Percentiles rank a stretch among this genome's conserved stretches.
These are phyloP conservation scores for Podiceps cristatus DNA, from an alignment of 2,113 vertebrate species.

Conservation along the genomic window DNA sequence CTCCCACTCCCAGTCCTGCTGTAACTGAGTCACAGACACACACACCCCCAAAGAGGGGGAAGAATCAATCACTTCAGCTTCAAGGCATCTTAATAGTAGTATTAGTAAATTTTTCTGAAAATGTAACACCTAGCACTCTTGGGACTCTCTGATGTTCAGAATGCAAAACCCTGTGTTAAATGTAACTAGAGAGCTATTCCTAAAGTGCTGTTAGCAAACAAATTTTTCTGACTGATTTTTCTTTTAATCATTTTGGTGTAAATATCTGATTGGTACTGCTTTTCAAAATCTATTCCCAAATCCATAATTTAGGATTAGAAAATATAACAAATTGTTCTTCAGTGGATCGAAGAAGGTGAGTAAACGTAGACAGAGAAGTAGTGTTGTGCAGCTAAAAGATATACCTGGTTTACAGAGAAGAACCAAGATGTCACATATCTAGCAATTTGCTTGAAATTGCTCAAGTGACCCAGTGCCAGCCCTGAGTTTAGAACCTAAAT, in stretches of 20 bases:
- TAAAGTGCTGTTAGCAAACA: neutral
- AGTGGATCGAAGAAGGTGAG: neutral
- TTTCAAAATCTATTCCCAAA: neutral
- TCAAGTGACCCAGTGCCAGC: neutral
- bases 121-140: neutral
- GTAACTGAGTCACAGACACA: neutral
- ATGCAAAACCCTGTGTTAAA: neutral
- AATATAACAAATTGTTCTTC: neutral
- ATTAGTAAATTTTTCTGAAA: neutral
- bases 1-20: neutral
- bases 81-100: neutral
- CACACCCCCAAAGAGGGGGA: neutral
- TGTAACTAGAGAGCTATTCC: neutral
- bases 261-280: neutral
- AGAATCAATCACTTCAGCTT: neutral
- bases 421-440: neutral
- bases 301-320: neutral
- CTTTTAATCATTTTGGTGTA: neutral
- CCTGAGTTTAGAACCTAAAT: neutral
- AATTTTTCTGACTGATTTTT: neutral
- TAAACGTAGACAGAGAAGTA: neutral
- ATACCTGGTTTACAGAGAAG: neutral
- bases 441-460: neutral
- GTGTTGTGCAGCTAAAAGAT: neutral
- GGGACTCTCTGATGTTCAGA: neutral